Percentiles rank a stretch among this genome's conserved stretches.
Conservation (phyloP, 2,797 vertebrate genomes). For the Mionectes olivaceus region DNA sequence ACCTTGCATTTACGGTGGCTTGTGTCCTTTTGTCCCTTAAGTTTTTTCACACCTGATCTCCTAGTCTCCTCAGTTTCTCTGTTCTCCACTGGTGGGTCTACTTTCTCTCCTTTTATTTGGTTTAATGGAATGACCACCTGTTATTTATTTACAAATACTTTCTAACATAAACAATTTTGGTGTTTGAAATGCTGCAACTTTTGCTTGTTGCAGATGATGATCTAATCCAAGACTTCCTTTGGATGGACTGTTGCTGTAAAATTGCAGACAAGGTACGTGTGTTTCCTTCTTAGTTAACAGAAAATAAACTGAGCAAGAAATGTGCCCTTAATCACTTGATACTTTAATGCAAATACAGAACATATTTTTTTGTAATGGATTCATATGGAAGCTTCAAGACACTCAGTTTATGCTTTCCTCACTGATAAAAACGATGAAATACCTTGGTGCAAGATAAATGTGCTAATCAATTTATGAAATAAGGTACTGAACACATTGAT, state of each 20-base stretch:
- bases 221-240: constrained; percentile 92
- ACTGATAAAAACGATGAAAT: not conserved
- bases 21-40: not conserved
- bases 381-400: not conserved
- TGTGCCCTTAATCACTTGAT: not conserved
- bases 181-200: constrained; percentile 51
- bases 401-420: not conserved
- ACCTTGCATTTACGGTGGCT: not conserved
- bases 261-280: constrained; percentile 85
- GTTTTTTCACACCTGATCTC: not conserved
- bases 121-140: not conserved
- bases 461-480: not conserved
- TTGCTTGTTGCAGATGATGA: constrained; percentile 87
- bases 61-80: not conserved
- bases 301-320: not conserved
- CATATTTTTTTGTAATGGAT: not conserved
- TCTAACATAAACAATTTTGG: not conserved
- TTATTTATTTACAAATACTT: constrained; percentile 10
- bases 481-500: constrained; percentile 19
- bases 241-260: constrained; percentile 95
- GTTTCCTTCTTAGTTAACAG: not conserved
- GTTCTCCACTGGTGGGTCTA: not conserved
- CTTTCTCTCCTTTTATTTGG: not conserved
- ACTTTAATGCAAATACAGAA: not conserved
- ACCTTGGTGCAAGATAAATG: not conserved